Evolutionary conservation across 1,140 invertebrate species (phyloP), one percentile per base, ranked within the genome.

Genomic region (Diorhabda carinulata): DNA sequence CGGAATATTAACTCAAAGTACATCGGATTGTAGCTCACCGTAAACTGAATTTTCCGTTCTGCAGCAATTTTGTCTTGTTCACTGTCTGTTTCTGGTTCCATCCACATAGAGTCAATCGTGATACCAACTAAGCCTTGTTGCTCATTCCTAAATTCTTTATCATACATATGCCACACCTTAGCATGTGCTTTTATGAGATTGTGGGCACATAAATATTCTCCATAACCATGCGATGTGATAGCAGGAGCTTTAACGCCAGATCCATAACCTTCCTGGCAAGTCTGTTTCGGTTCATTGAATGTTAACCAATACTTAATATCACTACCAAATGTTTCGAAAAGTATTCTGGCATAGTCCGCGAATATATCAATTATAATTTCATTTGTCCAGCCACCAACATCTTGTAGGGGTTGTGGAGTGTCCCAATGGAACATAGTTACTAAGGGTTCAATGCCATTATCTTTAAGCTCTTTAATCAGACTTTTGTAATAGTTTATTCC

Each of bases 351-450:
- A 63, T 79, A 81, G 7, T 78, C 75, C 44, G 65, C 74, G 68
- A 77, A 80, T 57, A 73, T 74, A 44, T 78, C 71, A 8, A 73
- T 73, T 25, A 81, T 67, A 3, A 10, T 47, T 42, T 70, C 62
- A 8, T 80, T 81, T 43, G 72, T 9, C 78, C 73, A 80, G 41
- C 79, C 80, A 5, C 79, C 80, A 5, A 57, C 70, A 65, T 88
- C 86, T 75, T 90, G 87, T 3, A 90, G 70, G 10, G 80, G 79
- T 70, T 89, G 84, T 0, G 89, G 90, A 52, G 90, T 77, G 66
- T 91, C 90, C 89, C 89, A 91, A 72, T 90, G 89, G 74, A 89
- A 90, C 25, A 91, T 84, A 0, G 88, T 90, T 0, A 89, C 87
- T 84, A 88, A 87, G 2, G 88, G 87, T 67, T 83, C 72, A 41